Evolutionary conservation across 2,113 vertebrate genomes (phyloP), one percentile per base, ranked within the genome.

Genomic region (Phasianus colchicus): DNA sequence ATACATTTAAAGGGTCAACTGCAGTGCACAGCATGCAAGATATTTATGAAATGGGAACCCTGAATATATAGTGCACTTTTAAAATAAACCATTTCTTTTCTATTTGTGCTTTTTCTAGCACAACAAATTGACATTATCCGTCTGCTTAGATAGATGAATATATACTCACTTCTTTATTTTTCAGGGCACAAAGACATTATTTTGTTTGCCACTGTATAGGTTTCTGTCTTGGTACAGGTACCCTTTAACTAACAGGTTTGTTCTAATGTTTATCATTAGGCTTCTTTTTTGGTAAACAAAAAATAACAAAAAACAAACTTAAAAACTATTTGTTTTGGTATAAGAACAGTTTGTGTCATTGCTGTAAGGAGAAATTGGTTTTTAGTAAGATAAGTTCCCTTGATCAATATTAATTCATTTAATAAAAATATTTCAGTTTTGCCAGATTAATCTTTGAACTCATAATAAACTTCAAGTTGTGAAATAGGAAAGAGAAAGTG

Each of bases 31-130:
- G 89, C 92, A 95, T 86, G 83, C 67, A 79, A 93, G 80, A 96
- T 97, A 97, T 98, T 98, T 97, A 96, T 97, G 95, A 97, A 97
- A 97, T 88, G 66, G 71, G 61, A 80, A 66, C 86, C 83, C 76
- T 95, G 92, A 95, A 96, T 97, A 97, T 93, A 92, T 57, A 90
- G 87, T 86, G 80, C 77, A 65, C 63, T 89, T 92, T 83, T 75
- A 93, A 97, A 95, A 96, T 79, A 87, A 96, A 81, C 87, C 55
- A 27, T 89, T 91, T 95, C 66, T 94, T 94, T 97, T 93, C 89
- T 92, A 29, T 95, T 86, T 93, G 45, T 88, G 80, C 73, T 90
- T 95, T 89, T 93, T 91, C 77, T 85, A 93, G 86, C 93, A 93
- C 94, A 95, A 77, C 83, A 90, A 85, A 97, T 96, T 95, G 79